Percentiles rank a stretch among this genome's conserved stretches.
Evolutionary conservation across 2,888 invertebrate species (phyloP).

Genomic region (Trachelus troglodyta): DNA sequence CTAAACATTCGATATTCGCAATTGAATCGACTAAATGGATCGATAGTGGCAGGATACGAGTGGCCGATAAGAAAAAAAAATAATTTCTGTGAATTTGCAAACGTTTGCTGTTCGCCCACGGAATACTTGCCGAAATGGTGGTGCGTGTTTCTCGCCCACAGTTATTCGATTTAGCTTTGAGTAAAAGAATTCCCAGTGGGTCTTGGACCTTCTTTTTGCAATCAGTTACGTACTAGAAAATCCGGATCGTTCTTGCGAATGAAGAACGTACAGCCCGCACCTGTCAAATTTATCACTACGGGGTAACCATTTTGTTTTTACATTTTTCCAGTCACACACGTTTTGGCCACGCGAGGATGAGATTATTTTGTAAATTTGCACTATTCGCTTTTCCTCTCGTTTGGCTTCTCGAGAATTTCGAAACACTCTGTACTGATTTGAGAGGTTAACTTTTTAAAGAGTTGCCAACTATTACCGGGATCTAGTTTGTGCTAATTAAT

Average conservation of each 20-base stretch:
- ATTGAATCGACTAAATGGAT: background rate
- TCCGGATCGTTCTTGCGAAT: background rate
- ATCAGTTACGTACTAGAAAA: background rate
- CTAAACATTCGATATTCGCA: background rate
- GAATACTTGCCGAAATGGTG: background rate
- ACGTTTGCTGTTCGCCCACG: slow-evolving; percentile 21
- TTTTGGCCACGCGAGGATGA: background rate
- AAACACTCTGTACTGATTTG: background rate
- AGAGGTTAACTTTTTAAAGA: background rate
- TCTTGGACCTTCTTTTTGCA: background rate
- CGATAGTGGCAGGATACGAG: background rate
- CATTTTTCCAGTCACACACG: background rate
- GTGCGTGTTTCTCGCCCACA: background rate
- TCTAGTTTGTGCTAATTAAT: slow-evolving; percentile 42
- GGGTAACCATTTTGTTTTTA: background rate
- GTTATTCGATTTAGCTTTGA: background rate
- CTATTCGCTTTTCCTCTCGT: background rate
- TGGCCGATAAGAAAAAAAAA: slow-evolving; percentile 3
- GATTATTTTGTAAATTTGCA: background rate
- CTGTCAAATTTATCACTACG: background rate
- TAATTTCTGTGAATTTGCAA: slow-evolving; percentile 24
- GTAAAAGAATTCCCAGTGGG: background rate
- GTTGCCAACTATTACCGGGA: slow-evolving; percentile 32
- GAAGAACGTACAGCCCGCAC: background rate
- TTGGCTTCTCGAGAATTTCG: background rate